Evolutionary conservation across 2,797 vertebrate species (phyloP), one percentile per base, ranked within the genome.

Genomic region (Pangasius krempfi): DNA sequence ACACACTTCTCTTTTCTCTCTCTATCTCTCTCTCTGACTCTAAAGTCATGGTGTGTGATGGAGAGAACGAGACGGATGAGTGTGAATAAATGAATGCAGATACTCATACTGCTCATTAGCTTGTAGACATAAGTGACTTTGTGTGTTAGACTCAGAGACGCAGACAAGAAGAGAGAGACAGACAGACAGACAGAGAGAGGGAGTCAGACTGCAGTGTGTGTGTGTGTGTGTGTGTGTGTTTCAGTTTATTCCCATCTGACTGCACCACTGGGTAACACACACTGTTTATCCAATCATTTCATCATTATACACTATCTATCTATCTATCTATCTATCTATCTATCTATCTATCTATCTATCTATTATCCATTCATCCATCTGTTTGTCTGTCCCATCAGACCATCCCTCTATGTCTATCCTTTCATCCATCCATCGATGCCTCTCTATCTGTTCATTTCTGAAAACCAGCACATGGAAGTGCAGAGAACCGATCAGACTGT

Each of bases 141-240:
- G 30, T 70, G 68, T 52, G 22, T 75, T 3, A 50, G 58, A 50
- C 16, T 40, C 64, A 52, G n/a, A 80, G 30, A 62, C 60, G 52
- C 86, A 47, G 33, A 72, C 6, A 22, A 8, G 25, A 64, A n/a
- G 10, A 68, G 10, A 68, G n/a, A 30, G 25, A 33, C 8, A 16
- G 66, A 68, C 13, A 16, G 44, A 66, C 76, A 84, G 33, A 72
- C 7, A 62, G 8, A 68, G 13, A 56, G n/a, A 30, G 8, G 7
- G 7, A 18, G 66, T 16, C 27, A 68, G 64, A 62, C 18, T 37
- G 6, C 18, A 62, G 27, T 60, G 72, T 33, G 50, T 78, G 16
- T 33, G 16, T 58, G 37, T 85, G 60, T 47, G 22, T 70, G 84
- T 84, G 60, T 76, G 62, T 89, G 60, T 84, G 62, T 85, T 22